Evolutionary conservation across 2,797 vertebrate genomes (phyloP).

Genomic region (Acropternis orthonyx): DNA sequence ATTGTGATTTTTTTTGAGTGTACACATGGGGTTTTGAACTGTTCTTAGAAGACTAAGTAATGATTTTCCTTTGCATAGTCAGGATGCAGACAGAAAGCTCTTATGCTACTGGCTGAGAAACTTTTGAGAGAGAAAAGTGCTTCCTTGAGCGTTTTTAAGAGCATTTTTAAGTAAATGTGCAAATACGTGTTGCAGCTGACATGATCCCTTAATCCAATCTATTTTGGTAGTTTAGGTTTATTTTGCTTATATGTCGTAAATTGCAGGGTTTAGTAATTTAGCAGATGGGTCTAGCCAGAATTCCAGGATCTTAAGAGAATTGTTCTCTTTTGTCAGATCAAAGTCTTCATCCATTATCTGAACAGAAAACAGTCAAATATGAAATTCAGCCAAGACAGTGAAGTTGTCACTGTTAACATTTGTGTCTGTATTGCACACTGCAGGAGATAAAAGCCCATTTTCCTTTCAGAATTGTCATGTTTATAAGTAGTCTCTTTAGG

Average conservation of each 20-base stretch:
- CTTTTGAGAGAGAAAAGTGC: background rate
- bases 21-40: conserved; percentile 19
- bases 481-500: background rate
- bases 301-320: background rate
- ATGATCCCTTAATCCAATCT: fast-evolving
- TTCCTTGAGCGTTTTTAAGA: background rate
- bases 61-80: conserved; percentile 24
- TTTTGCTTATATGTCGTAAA: background rate
- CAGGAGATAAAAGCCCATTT: background rate
- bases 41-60: conserved; percentile 50
- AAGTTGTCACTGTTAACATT: background rate
- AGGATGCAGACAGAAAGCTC: conserved; percentile 15
- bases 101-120: conserved; percentile 14
- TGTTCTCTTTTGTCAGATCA: background rate
- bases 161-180: background rate
- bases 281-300: background rate
- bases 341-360: background rate
- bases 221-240: background rate
- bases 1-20: conserved; percentile 16
- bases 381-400: background rate
- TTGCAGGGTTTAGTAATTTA: background rate
- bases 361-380: background rate
- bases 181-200: background rate
- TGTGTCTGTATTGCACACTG: background rate
- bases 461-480: background rate